A percentile compares a stretch with the other conserved stretches of the same genome.
Evolutionary conservation across 2,888 invertebrate genomes (phyloP).

Genomic region (Drosophila fungiperda): DNA sequence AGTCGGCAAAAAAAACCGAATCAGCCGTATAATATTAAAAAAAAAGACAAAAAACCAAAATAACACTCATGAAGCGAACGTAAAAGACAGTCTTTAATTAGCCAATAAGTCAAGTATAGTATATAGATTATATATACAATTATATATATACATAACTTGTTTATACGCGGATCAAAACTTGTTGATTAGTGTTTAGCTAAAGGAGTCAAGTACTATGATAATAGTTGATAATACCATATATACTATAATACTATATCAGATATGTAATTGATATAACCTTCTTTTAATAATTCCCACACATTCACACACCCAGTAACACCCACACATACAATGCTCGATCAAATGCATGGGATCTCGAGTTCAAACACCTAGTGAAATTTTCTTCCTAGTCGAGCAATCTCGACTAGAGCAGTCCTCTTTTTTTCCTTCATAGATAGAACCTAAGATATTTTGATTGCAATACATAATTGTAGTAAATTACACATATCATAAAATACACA

Average conservation of each 20-base stretch:
- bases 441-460: constrained; percentile 37
- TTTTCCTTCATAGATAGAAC: constrained; percentile 8
- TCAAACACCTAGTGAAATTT: constrained; percentile 35
- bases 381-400: neutral
- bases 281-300: constrained; percentile 1
- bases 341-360: constrained; percentile 3
- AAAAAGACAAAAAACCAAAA: constrained; percentile 35
- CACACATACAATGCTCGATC: neutral
- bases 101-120: constrained; percentile 44
- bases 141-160: constrained; percentile 34
- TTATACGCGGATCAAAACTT: constrained; percentile 53
- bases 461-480: constrained; percentile 56
- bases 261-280: constrained; percentile 18
- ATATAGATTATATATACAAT: constrained; percentile 27
- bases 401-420: neutral
- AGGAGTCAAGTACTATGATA: constrained; percentile 33
- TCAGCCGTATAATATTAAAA: constrained; percentile 8
- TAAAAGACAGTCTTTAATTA: constrained; percentile 58
- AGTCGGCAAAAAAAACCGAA: constrained; percentile 11
- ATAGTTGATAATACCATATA: constrained; percentile 10
- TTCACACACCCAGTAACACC: constrained; percentile 1
- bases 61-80: constrained; percentile 55
- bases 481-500: constrained; percentile 63
- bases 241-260: neutral
- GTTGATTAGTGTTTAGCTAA: constrained; percentile 68